A percentile compares a stretch with the other conserved stretches of the same genome.
Conservation (phyloP, 2,113 vertebrate genomes). For the Marmota monax region DNA sequence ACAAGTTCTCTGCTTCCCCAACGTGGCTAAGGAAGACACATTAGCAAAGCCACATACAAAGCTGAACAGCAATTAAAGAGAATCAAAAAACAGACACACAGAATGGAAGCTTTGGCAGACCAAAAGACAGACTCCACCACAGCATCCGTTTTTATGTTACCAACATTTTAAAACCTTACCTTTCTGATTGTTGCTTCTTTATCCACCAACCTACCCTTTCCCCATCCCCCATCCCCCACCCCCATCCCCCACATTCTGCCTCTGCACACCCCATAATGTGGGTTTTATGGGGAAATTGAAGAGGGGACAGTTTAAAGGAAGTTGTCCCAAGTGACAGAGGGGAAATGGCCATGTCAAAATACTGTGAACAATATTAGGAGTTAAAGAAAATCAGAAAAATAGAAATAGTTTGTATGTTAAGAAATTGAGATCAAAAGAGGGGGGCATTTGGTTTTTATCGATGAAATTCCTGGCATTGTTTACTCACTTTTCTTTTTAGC, state of each 20-base stretch:
- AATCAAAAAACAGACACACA: conserved; percentile 81
- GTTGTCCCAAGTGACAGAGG: background rate
- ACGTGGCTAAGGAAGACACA: conserved; percentile 69
- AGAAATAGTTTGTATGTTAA: background rate
- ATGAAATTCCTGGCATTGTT: background rate
- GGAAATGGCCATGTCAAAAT: background rate
- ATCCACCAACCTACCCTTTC: conserved; percentile 8
- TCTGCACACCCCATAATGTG: background rate
- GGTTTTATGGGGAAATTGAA: background rate
- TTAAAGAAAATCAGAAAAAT: conserved; percentile 20
- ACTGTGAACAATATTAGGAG: background rate
- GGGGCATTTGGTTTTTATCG: background rate
- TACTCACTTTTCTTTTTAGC: background rate
- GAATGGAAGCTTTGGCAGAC: conserved; percentile 84
- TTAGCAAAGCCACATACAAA: conserved; percentile 78
- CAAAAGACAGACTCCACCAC: conserved; percentile 76
- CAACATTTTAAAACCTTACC: conserved; percentile 79
- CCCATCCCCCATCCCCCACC: background rate
- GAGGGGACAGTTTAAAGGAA: background rate
- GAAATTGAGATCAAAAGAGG: background rate
- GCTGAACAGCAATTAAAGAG: conserved; percentile 82
- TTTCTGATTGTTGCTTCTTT: conserved; percentile 77
- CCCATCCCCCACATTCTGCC: background rate
- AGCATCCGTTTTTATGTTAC: conserved; percentile 79
- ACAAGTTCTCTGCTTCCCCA: conserved; percentile 73